These are phyloP conservation scores for Eucera pruinosa DNA, from an alignment of 2,888 invertebrate genomes.

Conservation along the genomic window DNA sequence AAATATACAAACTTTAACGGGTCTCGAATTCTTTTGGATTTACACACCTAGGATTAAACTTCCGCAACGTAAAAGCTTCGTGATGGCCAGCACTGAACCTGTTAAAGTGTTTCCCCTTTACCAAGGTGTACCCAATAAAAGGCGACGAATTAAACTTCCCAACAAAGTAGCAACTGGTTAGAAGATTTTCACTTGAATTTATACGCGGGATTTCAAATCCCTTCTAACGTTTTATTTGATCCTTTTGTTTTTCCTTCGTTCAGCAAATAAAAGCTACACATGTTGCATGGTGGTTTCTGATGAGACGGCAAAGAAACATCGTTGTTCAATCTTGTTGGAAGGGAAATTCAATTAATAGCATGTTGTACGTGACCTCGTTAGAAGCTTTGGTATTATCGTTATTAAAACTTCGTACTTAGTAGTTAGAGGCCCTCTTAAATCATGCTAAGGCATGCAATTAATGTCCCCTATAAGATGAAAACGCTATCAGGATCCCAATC, in stretches of 20 bases:
- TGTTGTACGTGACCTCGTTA: background rate
- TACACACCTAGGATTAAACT: no score
- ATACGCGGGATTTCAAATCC: background rate
- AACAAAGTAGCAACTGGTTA: background rate
- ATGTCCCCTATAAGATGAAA: background rate
- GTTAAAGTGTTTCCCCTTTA: no score
- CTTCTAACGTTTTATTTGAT: background rate
- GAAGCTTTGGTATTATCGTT: background rate
- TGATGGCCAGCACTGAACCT: no score
- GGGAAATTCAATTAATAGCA: background rate
- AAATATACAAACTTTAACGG: no score
- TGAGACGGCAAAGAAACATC: background rate
- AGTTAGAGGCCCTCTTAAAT: background rate
- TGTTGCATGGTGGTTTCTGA: no score
- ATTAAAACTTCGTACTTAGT: conserved; percentile 2
- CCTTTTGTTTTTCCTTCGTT: background rate
- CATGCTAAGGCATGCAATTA: conserved; percentile 15
- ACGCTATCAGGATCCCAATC: background rate
- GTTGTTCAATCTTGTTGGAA: background rate
- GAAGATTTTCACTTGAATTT: background rate
- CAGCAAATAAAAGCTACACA: no score
- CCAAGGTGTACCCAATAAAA: no score
- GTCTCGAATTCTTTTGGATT: no score
- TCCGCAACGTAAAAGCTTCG: no score
- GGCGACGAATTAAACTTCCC: conserved; percentile 4